Evolutionary conservation across 2,113 vertebrate genomes (phyloP), one percentile per base, ranked within the genome.

Genomic region (Trogon surrucura): DNA sequence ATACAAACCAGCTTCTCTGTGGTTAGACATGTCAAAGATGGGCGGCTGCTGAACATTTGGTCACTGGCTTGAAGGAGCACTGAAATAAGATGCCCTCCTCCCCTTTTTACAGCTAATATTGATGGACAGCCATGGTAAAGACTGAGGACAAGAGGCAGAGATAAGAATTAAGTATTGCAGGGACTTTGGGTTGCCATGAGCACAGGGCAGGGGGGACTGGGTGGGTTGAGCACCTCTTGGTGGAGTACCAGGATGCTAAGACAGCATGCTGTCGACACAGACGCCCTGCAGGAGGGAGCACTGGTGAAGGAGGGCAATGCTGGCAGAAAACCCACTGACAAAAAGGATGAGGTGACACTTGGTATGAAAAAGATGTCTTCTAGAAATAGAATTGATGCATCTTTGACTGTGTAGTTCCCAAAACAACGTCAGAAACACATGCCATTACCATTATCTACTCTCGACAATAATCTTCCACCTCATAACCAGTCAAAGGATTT

Each of bases 21-120:
- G 80, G 6, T 54, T 13, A 30, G 13, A 45, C 38, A 15, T 10
- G 17, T 41, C 17, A 72, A n/a, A 85, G 85, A 79, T 0, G 0
- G 8, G 34, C 45, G 23, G 26, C 36, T 74, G 70, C 20, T 67
- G 61, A 90, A 58, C 21, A 36, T 45, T 32, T 75, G 17, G 25
- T 72, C 29, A 27, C 12, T 77, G 89, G 27, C 58, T 83, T 19
- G 45, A 64, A 79, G 48, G 23, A 67, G 44, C 38, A 36, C 0
- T 82, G 53, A 85, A 78, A 26, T 29, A 45, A 87, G 36, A 36
- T 36, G 34, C 23, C 11, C 8, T 11, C 21, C 11, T 50, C 36
- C 60, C 38, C 74, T 71, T 80, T 62, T 67, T 8, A 80, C 32
- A 77, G 41, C 22, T 32, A 45, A 25, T 72, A 7, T 6, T 56